Conservation (phyloP, 2,113 vertebrate species). For the Oceanites oceanicus region DNA sequence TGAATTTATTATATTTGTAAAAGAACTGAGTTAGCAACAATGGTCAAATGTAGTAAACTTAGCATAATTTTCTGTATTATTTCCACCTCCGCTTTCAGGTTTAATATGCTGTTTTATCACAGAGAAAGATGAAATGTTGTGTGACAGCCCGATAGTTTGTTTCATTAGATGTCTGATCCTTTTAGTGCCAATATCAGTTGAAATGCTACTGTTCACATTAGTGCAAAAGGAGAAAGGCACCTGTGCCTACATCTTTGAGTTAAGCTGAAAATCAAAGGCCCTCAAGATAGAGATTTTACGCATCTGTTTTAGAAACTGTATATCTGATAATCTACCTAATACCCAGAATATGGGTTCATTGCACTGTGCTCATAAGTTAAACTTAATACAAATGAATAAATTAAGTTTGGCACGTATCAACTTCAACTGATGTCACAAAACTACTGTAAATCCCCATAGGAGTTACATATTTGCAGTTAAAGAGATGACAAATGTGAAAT, state of each 20-base stretch:
- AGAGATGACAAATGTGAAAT: not conserved
- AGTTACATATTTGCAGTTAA: not conserved
- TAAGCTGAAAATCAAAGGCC: not conserved
- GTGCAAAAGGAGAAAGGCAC: not conserved
- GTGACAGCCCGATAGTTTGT: not conserved
- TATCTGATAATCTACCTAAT: not conserved
- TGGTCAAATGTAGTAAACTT: not conserved
- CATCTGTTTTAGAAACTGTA: not conserved
- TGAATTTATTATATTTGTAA: not conserved
- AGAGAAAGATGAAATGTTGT: not conserved
- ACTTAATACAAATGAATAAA: not conserved
- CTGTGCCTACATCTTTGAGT: not conserved
- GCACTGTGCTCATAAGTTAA: not conserved
- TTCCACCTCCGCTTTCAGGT: not conserved
- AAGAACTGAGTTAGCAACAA: not conserved
- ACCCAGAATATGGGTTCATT: not conserved
- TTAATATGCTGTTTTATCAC: not conserved
- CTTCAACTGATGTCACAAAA: not conserved
- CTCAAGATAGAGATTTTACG: not conserved
- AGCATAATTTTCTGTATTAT: not conserved
- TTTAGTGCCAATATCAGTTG: not conserved
- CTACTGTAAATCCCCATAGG: not conserved
- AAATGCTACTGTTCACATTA: not conserved
- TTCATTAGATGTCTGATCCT: not conserved
- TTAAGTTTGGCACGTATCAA: not conserved